These are phyloP conservation scores for Antechinus stuartii DNA, from an alignment of 2,113 vertebrate genomes.

Conservation along the genomic window DNA sequence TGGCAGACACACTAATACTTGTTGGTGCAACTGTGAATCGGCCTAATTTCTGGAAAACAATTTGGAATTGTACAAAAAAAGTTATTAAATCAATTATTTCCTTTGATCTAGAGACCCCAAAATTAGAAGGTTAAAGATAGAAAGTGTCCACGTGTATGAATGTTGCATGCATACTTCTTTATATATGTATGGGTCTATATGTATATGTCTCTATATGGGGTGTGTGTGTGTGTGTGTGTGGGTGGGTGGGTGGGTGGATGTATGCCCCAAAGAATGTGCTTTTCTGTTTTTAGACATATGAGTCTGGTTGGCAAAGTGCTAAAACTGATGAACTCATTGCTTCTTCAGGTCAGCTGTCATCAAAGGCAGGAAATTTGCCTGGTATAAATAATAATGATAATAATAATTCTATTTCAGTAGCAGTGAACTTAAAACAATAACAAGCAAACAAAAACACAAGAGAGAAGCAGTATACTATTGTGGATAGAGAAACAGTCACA, in stretches of 20 bases:
- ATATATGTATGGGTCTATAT: too few relatives aligned
- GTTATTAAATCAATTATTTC: background rate
- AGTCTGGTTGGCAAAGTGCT: background rate
- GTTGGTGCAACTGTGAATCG: background rate
- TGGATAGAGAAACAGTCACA: background rate
- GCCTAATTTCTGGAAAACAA: background rate
- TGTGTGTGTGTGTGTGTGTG: too few relatives aligned
- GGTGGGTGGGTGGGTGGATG: too few relatives aligned
- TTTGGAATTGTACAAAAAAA: background rate
- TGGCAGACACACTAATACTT: background rate
- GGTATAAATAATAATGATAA: background rate
- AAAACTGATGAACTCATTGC: background rate
- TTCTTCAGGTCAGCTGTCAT: background rate
- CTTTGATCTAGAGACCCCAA: background rate
- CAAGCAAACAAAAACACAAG: background rate
- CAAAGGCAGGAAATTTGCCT: background rate
- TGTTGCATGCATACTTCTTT: too few relatives aligned
- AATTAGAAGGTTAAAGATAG: background rate
- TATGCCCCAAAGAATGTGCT: background rate
- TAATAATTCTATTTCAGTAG: background rate
- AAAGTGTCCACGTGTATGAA: background rate
- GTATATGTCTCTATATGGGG: too few relatives aligned
- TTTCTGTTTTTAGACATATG: background rate
- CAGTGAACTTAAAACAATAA: background rate
- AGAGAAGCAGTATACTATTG: background rate